Evolutionary conservation across 1,140 invertebrate genomes (phyloP).

Genomic region (Drosophila arizonae): DNA sequence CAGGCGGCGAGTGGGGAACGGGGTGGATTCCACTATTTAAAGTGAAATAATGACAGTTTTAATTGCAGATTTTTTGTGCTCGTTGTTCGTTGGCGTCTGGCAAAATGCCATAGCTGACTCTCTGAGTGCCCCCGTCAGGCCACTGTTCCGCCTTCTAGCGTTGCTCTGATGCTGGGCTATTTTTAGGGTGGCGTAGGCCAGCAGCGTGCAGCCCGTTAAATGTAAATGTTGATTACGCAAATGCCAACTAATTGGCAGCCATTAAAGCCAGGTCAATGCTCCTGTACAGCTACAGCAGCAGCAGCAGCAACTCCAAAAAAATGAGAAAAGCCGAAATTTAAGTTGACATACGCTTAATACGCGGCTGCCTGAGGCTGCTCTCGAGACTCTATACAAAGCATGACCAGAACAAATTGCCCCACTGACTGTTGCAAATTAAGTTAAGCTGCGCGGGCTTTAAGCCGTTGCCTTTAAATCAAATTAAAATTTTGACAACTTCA

Average conservation of each 20-base stretch:
- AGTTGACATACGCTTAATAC: conserved; percentile 69
- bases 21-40: conserved; percentile 55
- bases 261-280: conserved; percentile 62
- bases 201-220: conserved; percentile 21
- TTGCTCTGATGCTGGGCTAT: conserved; percentile 25
- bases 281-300: conserved; percentile 12
- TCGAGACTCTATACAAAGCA: conserved; percentile 14
- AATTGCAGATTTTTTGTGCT: conserved; percentile 66
- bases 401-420: conserved; percentile 67
- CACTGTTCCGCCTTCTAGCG: background rate
- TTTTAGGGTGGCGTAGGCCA: conserved; percentile 43
- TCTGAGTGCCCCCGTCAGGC: conserved; percentile 3
- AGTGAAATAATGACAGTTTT: conserved; percentile 80
- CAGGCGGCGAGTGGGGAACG: background rate
- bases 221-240: conserved; percentile 73
- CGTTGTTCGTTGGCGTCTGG: conserved; percentile 66
- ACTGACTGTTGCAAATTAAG: conserved; percentile 63
- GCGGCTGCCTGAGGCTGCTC: conserved; percentile 21
- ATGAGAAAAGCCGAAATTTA: conserved; percentile 41
- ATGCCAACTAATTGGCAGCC: conserved; percentile 73
- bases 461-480: conserved; percentile 70
- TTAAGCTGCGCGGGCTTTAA: conserved; percentile 47
- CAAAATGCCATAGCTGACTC: conserved; percentile 54
- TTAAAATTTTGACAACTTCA: conserved; percentile 81
- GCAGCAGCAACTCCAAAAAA: background rate